Evolutionary conservation across 2,888 invertebrate genomes (phyloP), one percentile per base, ranked within the genome.

Genomic region (Tiliacea aurago): DNA sequence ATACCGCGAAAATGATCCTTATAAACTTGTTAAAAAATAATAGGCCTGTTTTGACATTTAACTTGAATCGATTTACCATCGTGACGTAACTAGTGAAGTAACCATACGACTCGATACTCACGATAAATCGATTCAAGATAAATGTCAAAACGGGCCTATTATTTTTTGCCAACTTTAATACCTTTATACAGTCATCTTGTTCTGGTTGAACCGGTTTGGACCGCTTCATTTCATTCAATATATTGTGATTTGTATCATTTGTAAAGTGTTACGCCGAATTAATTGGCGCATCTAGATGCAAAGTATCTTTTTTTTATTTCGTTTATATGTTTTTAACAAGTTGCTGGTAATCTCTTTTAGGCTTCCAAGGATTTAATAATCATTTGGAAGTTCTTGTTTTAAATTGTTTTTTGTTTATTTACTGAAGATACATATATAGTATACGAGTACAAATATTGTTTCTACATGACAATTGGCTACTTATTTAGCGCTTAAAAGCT

Each of bases 131-230:
- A n/a, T n/a, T n/a, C n/a, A n/a, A n/a, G n/a, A n/a, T n/a, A n/a
- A n/a, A n/a, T n/a, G n/a, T n/a, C n/a, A n/a, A n/a, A n/a, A n/a
- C n/a, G n/a, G n/a, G n/a, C n/a, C n/a, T n/a, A n/a, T n/a, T n/a
- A n/a, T n/a, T n/a, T n/a, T n/a, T n/a, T n/a, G n/a, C n/a, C n/a
- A n/a, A n/a, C n/a, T n/a, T n/a, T n/a, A n/a, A n/a, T n/a, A n/a
- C 11, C 13, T 65, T 43, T 65, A 68, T 45, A 41, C 49, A 47
- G 56, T n/a, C 58, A 65, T 55, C 62, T 66, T 76, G 63, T 61
- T 77, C 4, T 81, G 64, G 59, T 70, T 41, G 55, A 83, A 64
- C 73, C 45, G 73, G 70, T 78, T 74, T 70, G 9, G 55, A 76
- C 70, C 56, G 70, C 66, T 76, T 66, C 28, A 69, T 70, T 66